Percentiles rank a stretch among this genome's conserved stretches.
Evolutionary conservation across 2,888 invertebrate genomes (phyloP).

Genomic region (Tetranychus truncatus): DNA sequence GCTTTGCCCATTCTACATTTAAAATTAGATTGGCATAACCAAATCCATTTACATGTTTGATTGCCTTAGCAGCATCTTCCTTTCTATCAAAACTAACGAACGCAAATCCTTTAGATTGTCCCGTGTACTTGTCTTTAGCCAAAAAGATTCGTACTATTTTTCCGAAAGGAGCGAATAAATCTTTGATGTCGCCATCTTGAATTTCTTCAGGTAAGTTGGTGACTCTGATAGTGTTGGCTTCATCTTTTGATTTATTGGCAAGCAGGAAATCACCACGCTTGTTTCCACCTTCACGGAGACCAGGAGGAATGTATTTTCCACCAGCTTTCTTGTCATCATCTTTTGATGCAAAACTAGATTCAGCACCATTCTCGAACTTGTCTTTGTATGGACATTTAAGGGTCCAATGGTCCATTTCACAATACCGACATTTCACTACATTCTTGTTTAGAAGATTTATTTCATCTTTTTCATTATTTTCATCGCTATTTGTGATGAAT

Average conservation of each 20-base stretch:
- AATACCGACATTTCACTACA: slow-evolving; percentile 66
- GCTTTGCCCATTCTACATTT: slow-evolving; percentile 94
- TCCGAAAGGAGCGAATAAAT: slow-evolving; percentile 82
- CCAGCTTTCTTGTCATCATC: slow-evolving; percentile 28
- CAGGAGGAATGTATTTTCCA: slow-evolving; percentile 55
- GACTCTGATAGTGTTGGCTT: slow-evolving; percentile 71
- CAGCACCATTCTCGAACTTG: slow-evolving; percentile 32
- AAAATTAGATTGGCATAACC: slow-evolving; percentile 95
- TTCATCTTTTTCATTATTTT: slow-evolving; percentile 44
- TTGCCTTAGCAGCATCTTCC: slow-evolving; percentile 78
- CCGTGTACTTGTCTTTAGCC: slow-evolving; percentile 59
- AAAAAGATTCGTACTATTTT: slow-evolving; percentile 79
- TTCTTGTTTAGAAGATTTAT: slow-evolving; percentile 34
- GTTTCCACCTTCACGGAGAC: slow-evolving; percentile 57
- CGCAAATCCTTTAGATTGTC: slow-evolving; percentile 61
- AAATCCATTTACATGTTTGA: slow-evolving; percentile 67
- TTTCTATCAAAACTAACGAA: slow-evolving; percentile 88
- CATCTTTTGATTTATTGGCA: slow-evolving; percentile 40
- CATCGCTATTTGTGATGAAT: slow-evolving; percentile 33
- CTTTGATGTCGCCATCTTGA: slow-evolving; percentile 75
- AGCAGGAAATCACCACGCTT: slow-evolving; percentile 50
- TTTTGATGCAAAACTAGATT: slow-evolving; percentile 15
- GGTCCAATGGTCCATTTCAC: slow-evolving; percentile 94
- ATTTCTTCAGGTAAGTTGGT: slow-evolving; percentile 93
- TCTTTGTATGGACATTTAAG: slow-evolving; percentile 95